Conservation (phyloP, 2,113 vertebrate species). For the Dendrocopos noguchii region DNA sequence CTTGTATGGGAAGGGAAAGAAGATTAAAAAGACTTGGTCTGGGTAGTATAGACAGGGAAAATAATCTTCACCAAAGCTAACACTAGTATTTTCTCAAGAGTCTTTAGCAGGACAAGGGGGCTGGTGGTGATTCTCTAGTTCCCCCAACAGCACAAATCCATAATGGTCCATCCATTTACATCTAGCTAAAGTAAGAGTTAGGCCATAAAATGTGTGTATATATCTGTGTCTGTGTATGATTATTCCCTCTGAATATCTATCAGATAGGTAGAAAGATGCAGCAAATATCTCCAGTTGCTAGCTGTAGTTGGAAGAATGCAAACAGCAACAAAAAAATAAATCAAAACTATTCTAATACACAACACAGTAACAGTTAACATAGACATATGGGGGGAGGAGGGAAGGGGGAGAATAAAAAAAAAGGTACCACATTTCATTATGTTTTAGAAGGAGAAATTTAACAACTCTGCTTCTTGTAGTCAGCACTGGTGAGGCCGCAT, state of each 20-base stretch:
- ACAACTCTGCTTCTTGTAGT: background rate
- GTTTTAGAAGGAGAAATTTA: background rate
- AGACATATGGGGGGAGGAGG: too few species aligned
- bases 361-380: background rate
- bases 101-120: background rate
- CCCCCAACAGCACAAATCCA: background rate
- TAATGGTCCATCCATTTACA: background rate
- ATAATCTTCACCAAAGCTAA: background rate
- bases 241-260: background rate
- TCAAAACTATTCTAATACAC: background rate
- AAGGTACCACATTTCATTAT: background rate
- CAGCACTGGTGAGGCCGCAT: too few species aligned
- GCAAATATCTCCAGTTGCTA: background rate
- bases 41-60: background rate
- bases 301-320: background rate
- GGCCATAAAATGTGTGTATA: accelerated
- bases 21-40: background rate
- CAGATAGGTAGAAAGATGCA: background rate
- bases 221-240: background rate
- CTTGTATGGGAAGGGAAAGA: background rate
- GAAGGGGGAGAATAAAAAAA: background rate
- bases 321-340: background rate
- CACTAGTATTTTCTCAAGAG: background rate
- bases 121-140: background rate
- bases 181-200: background rate